These are phyloP conservation scores for Ophioninae sp. DNA, from an alignment of 2,888 invertebrate genomes.

Conservation along the genomic window DNA sequence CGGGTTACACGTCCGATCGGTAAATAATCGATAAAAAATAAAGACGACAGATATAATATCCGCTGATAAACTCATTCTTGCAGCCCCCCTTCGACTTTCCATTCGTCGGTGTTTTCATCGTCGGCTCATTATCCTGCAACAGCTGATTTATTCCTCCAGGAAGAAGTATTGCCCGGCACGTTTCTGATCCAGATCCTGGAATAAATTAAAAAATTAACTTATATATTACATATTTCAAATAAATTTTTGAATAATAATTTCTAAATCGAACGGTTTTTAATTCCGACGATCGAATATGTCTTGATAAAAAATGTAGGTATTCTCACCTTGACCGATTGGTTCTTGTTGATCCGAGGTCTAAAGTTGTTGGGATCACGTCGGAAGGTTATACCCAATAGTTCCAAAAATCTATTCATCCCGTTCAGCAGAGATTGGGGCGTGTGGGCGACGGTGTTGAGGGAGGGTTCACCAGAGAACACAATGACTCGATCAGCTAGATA, in stretches of 20 bases:
- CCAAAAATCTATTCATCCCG: slow-evolving; percentile 99
- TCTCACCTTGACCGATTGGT: slow-evolving; percentile 97
- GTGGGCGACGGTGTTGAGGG: slow-evolving; percentile 93
- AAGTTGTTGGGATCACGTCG: slow-evolving; percentile 99
- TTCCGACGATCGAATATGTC: not conserved
- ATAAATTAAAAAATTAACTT: slow-evolving; percentile 75
- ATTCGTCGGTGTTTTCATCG: slow-evolving; percentile 1
- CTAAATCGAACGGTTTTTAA: no score
- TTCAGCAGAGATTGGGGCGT: slow-evolving; percentile 95
- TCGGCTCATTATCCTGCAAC: not conserved
- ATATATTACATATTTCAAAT: slow-evolving; percentile 37
- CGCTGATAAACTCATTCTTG: not conserved
- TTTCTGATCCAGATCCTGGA: slow-evolving; percentile 97
- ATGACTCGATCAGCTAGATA: slow-evolving; percentile 99
- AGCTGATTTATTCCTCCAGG: slow-evolving; percentile 91
- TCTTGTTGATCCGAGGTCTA: slow-evolving; percentile 98
- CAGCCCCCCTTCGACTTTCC: not conserved
- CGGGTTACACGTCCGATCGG: slow-evolving; percentile 20
- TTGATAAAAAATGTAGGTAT: no score
- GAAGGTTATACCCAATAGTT: slow-evolving; percentile 98
- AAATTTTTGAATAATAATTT: no score
- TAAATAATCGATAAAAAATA: slow-evolving; percentile 9
- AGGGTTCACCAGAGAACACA: slow-evolving; percentile 98
- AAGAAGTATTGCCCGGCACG: slow-evolving; percentile 99
- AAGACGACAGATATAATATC: slow-evolving; percentile 1